Evolutionary conservation across 1,140 invertebrate genomes (phyloP).

Genomic region (Drosophila tsacasi): DNA sequence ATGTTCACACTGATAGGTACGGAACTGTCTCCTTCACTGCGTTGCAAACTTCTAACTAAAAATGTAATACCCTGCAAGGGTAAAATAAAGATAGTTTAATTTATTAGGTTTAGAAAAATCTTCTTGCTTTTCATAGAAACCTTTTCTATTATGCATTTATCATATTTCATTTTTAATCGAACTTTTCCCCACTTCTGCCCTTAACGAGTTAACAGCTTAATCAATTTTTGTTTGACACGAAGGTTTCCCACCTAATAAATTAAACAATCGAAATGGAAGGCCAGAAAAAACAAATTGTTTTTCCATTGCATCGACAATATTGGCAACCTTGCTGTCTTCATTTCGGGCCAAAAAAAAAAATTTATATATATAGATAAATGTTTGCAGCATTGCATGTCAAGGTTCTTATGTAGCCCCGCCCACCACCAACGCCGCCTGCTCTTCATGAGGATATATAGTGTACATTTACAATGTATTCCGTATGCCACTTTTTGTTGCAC

Average conservation of each 20-base stretch:
- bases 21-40: too few species aligned
- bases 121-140: background rate
- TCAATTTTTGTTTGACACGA: conserved; percentile 23
- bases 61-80: too few species aligned
- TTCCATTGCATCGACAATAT: conserved; percentile 35
- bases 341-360: conserved; percentile 21
- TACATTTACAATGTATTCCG: conserved; percentile 60
- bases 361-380: background rate
- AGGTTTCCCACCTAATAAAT: conserved; percentile 38
- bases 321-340: conserved; percentile 45
- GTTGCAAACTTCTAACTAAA: too few species aligned
- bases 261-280: conserved; percentile 32
- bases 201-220: conserved; percentile 11
- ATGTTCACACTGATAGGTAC: too few species aligned
- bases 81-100: too few species aligned
- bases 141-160: background rate
- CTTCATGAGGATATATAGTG: conserved; percentile 43
- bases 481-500: conserved; percentile 61
- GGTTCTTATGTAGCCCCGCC: conserved; percentile 41
- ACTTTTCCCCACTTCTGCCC: background rate
- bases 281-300: conserved; percentile 24
- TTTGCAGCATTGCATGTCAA: conserved; percentile 63
- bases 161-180: background rate
- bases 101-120: background rate
- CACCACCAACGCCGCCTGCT: background rate